phyloP scores from a whole-genome alignment of 2,888 invertebrate species.

The Eurytoma adleriae region DNA sequence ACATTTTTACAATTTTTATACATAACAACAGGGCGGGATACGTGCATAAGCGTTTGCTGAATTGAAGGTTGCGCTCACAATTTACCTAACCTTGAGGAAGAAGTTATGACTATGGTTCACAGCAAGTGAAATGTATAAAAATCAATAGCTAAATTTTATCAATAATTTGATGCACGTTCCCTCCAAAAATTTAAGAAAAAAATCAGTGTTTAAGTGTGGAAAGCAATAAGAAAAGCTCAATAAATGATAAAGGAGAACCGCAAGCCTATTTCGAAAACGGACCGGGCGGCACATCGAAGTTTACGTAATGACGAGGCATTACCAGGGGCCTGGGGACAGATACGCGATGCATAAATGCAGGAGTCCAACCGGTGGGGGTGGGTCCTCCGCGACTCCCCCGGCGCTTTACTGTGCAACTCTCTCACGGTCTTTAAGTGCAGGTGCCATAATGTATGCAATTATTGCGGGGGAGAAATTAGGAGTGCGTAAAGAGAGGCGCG shows the following conservation, averaged over 20 bases:
- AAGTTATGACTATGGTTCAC: too few species aligned
- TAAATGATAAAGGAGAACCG: not conserved
- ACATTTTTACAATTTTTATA: not conserved
- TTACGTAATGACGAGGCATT: conserved; percentile 4
- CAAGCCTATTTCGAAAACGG: not conserved
- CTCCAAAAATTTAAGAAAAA: not conserved
- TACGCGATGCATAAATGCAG: conserved; percentile 17
- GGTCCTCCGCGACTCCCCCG: not conserved
- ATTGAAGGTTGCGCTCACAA: not conserved
- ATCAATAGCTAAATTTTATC: conserved; percentile 1
- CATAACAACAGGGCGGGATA: too few species aligned
- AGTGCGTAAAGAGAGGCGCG: not conserved
- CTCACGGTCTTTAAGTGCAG: conserved; percentile 6
- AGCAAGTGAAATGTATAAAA: not conserved
- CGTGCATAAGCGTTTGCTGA: not conserved
- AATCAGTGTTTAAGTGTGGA: too few species aligned
- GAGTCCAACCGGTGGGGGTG: not conserved
- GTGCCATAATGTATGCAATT: conserved; percentile 26
- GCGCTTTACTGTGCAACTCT: not conserved
- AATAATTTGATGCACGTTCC: too few species aligned
- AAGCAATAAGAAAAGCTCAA: too few species aligned
- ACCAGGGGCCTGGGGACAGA: not conserved
- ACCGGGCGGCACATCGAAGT: not conserved
- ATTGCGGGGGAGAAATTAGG: not conserved
- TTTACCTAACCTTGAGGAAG: conserved; percentile 17